Conservation (phyloP, 2,797 vertebrate genomes). For the Cynodonichthys magdalenae region DNA sequence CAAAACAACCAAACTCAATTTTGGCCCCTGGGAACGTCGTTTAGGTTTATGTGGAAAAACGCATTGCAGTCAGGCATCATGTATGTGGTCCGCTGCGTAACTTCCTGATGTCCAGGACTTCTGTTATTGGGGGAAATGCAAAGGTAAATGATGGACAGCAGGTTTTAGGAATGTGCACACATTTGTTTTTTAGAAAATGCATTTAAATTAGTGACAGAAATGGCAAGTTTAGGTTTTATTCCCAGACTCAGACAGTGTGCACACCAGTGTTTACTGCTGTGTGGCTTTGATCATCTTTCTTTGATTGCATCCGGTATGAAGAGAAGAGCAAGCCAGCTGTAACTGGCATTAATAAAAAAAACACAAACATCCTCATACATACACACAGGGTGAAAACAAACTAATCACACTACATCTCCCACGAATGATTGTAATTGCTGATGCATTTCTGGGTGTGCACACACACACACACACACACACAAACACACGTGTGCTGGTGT, state of each 20-base stretch:
- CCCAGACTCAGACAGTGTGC: slow-evolving; percentile 7
- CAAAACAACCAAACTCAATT: too few relatives aligned
- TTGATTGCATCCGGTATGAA: slow-evolving; percentile 43
- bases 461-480: slow-evolving; percentile 3
- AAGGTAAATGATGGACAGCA: slow-evolving; percentile 10
- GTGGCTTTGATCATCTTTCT: slow-evolving; percentile 59
- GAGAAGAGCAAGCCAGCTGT: slow-evolving; percentile 34
- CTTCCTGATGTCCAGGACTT: too few relatives aligned
- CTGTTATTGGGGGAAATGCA: slow-evolving; percentile 9
- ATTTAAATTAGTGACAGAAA: slow-evolving; percentile 16
- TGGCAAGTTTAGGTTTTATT: not conserved
- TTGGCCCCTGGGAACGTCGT: too few relatives aligned
- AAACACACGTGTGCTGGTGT: slow-evolving; percentile 20
- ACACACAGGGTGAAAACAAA: slow-evolving; percentile 28
- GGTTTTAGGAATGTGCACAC: not conserved
- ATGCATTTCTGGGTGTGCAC: slow-evolving; percentile 38
- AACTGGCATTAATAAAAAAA: slow-evolving; percentile 72
- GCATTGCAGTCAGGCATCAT: too few relatives aligned
- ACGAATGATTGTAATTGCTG: slow-evolving; percentile 56
- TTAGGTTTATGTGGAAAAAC: too few relatives aligned
- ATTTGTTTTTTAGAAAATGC: slow-evolving; percentile 3
- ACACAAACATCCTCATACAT: slow-evolving; percentile 36
- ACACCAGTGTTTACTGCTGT: slow-evolving; percentile 38
- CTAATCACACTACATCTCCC: slow-evolving; percentile 43
- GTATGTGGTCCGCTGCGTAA: too few relatives aligned